These are phyloP conservation scores for Muscicapa comitata DNA, from an alignment of 2,797 vertebrate species.

Conservation along the genomic window DNA sequence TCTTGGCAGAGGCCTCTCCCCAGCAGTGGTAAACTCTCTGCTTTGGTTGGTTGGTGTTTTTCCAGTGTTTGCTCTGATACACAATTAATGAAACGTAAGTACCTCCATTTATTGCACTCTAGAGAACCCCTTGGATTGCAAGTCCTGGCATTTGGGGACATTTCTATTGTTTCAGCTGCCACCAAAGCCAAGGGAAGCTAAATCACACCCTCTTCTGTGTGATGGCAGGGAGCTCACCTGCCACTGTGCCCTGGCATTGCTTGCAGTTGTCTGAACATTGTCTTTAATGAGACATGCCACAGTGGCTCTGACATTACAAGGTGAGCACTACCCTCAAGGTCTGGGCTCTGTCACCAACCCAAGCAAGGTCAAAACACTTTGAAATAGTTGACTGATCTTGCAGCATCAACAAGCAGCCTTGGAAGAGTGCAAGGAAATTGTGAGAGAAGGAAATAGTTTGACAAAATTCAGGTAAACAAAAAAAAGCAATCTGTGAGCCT, in stretches of 20 bases:
- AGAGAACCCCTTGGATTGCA: background rate
- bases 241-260: background rate
- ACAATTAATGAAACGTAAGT: slow-evolving; percentile 46
- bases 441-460: background rate
- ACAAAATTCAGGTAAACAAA: slow-evolving; percentile 4
- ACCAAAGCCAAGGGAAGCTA: background rate
- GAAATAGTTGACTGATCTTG: background rate
- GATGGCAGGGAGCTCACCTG: background rate
- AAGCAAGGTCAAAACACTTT: background rate
- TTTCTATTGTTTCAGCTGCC: slow-evolving; percentile 37
- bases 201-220: background rate
- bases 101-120: slow-evolving; percentile 4
- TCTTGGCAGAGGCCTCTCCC: slow-evolving; percentile 21
- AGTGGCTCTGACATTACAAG: background rate
- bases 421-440: background rate
- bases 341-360: background rate
- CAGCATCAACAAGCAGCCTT: background rate
- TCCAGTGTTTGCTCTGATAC: slow-evolving; percentile 34
- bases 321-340: background rate
- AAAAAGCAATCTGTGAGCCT: background rate
- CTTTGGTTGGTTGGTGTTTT: background rate
- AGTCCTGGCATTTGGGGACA: background rate
- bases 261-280: background rate
- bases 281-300: background rate
- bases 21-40: background rate